These are phyloP conservation scores for Rhinolophus sinicus DNA, from an alignment of 2,113 vertebrate genomes.

Conservation along the genomic window DNA sequence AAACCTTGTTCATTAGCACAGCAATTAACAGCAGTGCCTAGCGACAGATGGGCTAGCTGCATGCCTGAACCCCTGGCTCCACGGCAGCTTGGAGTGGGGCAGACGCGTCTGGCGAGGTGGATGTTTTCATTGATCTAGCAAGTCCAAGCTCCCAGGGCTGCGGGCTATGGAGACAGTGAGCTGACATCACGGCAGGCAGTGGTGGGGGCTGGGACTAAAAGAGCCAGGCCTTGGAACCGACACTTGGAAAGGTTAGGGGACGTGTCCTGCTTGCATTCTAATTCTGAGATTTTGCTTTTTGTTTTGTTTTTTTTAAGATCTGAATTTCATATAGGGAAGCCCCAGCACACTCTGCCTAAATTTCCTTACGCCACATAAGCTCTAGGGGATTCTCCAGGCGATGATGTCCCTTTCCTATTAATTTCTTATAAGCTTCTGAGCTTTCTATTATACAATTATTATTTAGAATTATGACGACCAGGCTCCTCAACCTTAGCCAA, in stretches of 20 bases:
- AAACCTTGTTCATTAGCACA: constrained; percentile 62
- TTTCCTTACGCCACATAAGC: background rate
- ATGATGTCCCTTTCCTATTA: background rate
- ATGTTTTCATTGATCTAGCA: constrained; percentile 67
- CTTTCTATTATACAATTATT: background rate
- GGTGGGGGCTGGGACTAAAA: constrained; percentile 27
- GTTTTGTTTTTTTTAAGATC: background rate
- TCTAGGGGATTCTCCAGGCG: background rate
- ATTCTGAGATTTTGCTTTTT: background rate
- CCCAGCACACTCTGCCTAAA: background rate
- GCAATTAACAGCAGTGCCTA: constrained; percentile 62
- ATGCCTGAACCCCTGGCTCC: constrained; percentile 55
- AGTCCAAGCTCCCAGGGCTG: constrained; percentile 42
- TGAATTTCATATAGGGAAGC: background rate
- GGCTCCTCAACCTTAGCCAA: background rate
- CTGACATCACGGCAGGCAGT: background rate
- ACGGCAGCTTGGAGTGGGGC: background rate
- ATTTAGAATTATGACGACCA: background rate
- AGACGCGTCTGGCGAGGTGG: constrained; percentile 24
- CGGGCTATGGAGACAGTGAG: background rate
- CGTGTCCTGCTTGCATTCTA: background rate
- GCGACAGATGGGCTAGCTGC: constrained; percentile 64
- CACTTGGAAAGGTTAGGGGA: background rate
- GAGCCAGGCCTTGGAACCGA: background rate
- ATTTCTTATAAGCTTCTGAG: background rate